A percentile compares a stretch with the other conserved stretches of the same genome.
Conservation (phyloP, 2,888 invertebrate genomes). For the Eupeodes latifasciatus region DNA sequence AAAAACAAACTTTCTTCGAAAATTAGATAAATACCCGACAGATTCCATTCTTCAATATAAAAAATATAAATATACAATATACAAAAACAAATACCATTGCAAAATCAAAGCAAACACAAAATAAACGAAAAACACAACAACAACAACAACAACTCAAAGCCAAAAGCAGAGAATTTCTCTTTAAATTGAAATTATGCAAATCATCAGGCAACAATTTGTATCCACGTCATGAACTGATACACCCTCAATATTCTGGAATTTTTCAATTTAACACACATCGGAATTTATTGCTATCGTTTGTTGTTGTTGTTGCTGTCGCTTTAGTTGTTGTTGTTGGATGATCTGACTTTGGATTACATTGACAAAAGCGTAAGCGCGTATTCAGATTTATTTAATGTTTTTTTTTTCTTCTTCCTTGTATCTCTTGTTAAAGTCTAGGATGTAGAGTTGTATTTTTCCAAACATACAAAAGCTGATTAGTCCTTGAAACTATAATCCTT, state of each 20-base stretch:
- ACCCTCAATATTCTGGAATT: constrained; percentile 77
- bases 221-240: constrained; percentile 77
- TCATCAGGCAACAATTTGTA: constrained; percentile 78
- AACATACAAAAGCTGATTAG: neutral
- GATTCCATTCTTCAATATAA: constrained; percentile 38
- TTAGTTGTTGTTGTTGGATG: constrained; percentile 34
- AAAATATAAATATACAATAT: constrained; percentile 2
- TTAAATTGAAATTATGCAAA: constrained; percentile 78
- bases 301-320: neutral
- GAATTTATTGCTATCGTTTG: constrained; percentile 72
- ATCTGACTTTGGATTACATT: constrained; percentile 53
- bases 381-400: constrained; percentile 40
- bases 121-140: constrained; percentile 18
- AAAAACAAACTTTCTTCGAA: neutral
- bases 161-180: constrained; percentile 62
- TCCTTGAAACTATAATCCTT: no score
- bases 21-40: constrained; percentile 35
- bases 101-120: constrained; percentile 23
- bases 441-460: neutral
- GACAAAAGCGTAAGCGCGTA: constrained; percentile 27
- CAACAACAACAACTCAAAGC: constrained; percentile 35
- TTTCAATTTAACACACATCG: constrained; percentile 79
- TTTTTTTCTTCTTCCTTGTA: neutral
- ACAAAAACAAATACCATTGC: constrained; percentile 14
- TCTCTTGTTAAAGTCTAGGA: neutral